Percentiles rank a stretch among this genome's conserved stretches.
phyloP scores from a whole-genome alignment of 2,797 vertebrate species.

The Pseudochirops cupreus region DNA sequence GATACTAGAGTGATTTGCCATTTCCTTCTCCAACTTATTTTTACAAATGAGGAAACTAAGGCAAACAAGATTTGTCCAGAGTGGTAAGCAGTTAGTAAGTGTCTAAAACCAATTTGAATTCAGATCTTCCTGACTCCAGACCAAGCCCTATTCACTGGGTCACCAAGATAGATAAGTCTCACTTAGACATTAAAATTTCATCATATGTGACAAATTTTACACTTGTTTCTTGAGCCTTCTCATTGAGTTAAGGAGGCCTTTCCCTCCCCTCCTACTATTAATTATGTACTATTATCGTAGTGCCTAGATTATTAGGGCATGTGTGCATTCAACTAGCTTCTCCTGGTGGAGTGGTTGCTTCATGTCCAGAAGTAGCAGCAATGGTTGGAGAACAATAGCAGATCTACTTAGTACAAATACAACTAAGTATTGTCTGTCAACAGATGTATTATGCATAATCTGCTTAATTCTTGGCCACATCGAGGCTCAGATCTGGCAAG shows the following conservation, averaged over 20 bases:
- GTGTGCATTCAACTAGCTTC: background rate
- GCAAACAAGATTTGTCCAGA: background rate
- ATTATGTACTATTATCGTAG: background rate
- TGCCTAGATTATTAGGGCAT: background rate
- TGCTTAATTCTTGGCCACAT: background rate
- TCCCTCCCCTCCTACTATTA: background rate
- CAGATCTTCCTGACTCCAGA: background rate
- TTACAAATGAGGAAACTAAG: background rate
- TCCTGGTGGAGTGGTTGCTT: background rate
- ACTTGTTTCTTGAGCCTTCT: background rate
- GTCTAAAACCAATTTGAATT: background rate
- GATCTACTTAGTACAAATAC: background rate
- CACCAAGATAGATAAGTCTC: background rate
- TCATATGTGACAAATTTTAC: background rate
- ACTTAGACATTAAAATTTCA: background rate
- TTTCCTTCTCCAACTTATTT: background rate
- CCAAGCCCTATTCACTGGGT: fast-evolving
- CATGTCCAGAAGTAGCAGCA: background rate
- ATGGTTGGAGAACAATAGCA: background rate
- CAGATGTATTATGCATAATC: background rate
- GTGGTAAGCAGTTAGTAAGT: background rate
- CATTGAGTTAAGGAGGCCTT: background rate
- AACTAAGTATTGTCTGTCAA: background rate
- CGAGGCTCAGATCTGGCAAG: slow-evolving; percentile 1
- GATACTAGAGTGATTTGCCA: background rate